These are phyloP conservation scores for Egretta garzetta DNA, from an alignment of 2,113 vertebrate species.

Conservation along the genomic window DNA sequence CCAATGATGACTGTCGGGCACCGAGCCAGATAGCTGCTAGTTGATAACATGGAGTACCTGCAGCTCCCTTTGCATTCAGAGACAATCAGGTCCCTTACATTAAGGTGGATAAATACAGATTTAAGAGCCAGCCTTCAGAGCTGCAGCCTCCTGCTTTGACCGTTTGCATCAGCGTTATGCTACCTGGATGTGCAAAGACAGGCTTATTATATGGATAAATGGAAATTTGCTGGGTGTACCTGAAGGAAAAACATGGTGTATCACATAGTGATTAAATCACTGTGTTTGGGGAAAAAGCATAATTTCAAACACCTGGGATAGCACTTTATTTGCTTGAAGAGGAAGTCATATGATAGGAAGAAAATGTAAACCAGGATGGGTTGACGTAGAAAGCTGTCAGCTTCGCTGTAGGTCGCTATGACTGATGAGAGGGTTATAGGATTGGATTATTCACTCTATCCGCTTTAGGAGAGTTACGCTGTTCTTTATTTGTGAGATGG, in stretches of 20 bases:
- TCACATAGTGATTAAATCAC: neutral
- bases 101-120: neutral
- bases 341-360: neutral
- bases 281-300: neutral
- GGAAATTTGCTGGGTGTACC: neutral
- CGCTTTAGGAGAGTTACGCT: conserved; percentile 57
- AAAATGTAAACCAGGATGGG: neutral
- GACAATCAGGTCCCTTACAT: neutral
- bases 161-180: fast-evolving
- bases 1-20: fast-evolving
- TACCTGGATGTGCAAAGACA: neutral
- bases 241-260: neutral
- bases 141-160: fast-evolving
- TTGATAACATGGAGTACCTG: fast-evolving
- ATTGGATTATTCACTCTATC: conserved; percentile 79
- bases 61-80: neutral
- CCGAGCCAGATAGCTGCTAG: neutral
- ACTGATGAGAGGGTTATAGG: conserved; percentile 75
- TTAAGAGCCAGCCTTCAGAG: neutral
- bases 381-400: conserved; percentile 51
- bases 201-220: neutral
- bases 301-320: neutral
- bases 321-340: neutral
- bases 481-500: neutral
- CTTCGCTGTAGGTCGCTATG: conserved; percentile 57